Percentiles rank a stretch among this genome's conserved stretches.
phyloP scores from a whole-genome alignment of 2,888 invertebrate genomes.

The Apeira syringaria region DNA sequence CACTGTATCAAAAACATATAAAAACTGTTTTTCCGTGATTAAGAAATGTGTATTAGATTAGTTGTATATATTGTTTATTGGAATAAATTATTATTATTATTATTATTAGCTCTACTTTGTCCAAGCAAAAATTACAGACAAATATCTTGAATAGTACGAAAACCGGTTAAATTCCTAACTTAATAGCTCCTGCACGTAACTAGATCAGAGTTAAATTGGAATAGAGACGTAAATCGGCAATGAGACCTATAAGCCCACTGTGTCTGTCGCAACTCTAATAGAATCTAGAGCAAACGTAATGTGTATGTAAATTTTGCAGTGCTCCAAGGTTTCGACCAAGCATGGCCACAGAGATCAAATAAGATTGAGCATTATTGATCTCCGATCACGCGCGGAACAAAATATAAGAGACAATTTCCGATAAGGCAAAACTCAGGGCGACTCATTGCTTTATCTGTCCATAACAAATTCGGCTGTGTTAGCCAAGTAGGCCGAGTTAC shows the following conservation, averaged over 20 bases:
- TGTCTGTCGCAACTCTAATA: slow-evolving; percentile 54
- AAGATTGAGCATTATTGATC: slow-evolving; percentile 36
- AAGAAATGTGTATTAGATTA: too few relatives aligned
- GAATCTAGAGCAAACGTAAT: slow-evolving; percentile 66
- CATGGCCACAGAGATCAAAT: slow-evolving; percentile 51
- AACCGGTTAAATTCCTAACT: not conserved
- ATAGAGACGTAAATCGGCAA: slow-evolving; percentile 56
- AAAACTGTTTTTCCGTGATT: too few relatives aligned
- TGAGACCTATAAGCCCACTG: slow-evolving; percentile 48
- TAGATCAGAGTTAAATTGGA: slow-evolving; percentile 45
- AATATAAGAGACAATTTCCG: slow-evolving; percentile 28
- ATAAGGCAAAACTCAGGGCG: not conserved
- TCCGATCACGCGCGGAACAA: slow-evolving; percentile 32
- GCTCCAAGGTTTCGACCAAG: slow-evolving; percentile 49
- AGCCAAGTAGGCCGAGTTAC: slow-evolving; percentile 16
- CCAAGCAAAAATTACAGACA: not conserved
- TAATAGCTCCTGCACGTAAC: slow-evolving; percentile 17
- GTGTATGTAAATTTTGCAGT: slow-evolving; percentile 64
- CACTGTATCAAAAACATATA: too few relatives aligned
- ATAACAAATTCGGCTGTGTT: not conserved
- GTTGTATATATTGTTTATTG: too few relatives aligned
- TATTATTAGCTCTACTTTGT: too few relatives aligned
- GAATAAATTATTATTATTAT: too few relatives aligned
- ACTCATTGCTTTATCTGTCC: too few relatives aligned
- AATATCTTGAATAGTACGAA: not conserved